Percentiles rank a stretch among this genome's conserved stretches.
phyloP scores from a whole-genome alignment of 2,797 vertebrate species.

The Anguilla pacifica region DNA sequence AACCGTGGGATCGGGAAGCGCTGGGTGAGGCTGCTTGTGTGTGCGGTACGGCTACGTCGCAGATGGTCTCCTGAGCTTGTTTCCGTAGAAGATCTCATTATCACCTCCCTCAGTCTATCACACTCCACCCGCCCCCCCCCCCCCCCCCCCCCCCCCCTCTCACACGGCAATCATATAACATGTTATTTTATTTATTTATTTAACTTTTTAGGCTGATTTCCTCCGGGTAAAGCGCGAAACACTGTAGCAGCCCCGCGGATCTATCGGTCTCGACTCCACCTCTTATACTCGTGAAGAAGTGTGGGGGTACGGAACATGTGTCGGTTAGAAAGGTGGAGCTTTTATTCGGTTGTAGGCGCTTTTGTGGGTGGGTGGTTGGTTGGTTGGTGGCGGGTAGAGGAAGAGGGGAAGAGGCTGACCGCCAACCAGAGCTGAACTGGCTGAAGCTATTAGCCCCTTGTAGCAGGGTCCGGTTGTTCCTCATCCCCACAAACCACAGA shows the following conservation, averaged over 20 bases:
- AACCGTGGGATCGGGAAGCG: background rate
- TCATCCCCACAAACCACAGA: too few species aligned
- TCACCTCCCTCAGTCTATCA: conserved; percentile 41
- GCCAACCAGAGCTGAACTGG: background rate
- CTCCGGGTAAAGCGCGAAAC: background rate
- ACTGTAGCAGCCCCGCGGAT: background rate
- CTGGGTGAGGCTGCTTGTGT: background rate
- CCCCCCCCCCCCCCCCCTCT: background rate
- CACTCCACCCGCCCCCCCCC: conserved; percentile 19
- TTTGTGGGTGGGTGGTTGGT: too few species aligned
- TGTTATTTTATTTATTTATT: too few species aligned
- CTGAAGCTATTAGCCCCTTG: background rate
- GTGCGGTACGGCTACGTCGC: too few species aligned
- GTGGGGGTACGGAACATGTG: background rate
- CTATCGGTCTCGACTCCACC: background rate
- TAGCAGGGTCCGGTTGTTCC: too few species aligned
- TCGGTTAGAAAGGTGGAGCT: background rate
- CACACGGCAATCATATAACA: conserved; percentile 7
- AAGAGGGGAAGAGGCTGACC: background rate
- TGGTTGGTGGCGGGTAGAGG: background rate
- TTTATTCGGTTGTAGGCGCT: background rate
- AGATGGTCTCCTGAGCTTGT: background rate
- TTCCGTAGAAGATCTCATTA: background rate
- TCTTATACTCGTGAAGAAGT: background rate
- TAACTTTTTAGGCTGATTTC: conserved; percentile 6